Percentiles rank a stretch among this genome's conserved stretches.
These are phyloP conservation scores for Grammomys surdaster DNA, from an alignment of 2,113 vertebrate genomes.

Conservation along the genomic window DNA sequence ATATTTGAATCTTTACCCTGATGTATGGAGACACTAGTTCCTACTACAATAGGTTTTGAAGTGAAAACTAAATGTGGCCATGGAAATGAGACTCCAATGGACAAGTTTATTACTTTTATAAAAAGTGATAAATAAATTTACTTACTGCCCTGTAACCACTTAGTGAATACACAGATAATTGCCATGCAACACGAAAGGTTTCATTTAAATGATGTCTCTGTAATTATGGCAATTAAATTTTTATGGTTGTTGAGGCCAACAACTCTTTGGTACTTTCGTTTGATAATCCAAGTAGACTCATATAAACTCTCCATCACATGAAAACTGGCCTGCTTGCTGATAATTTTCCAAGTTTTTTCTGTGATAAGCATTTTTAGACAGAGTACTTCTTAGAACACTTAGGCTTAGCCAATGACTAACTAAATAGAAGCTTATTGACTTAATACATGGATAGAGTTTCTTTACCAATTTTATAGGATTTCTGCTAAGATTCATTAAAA, in stretches of 20 bases:
- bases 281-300: neutral
- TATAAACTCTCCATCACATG: neutral
- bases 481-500: neutral
- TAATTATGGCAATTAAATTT: neutral
- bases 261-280: neutral
- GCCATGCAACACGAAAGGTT: neutral
- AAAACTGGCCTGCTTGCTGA: neutral
- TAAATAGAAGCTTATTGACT: neutral
- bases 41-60: neutral
- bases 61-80: neutral
- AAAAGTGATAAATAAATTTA: neutral
- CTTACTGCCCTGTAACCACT: neutral
- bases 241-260: neutral
- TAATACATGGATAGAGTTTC: neutral
- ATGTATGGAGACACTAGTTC: neutral
- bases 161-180: neutral
- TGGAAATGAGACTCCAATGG: neutral
- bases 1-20: neutral
- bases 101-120: neutral
- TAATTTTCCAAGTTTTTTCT: neutral
- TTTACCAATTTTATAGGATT: neutral
- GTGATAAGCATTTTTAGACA: neutral
- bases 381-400: neutral
- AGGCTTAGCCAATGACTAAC: neutral
- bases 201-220: neutral